Percentiles rank a stretch among this genome's conserved stretches.
phyloP scores from a whole-genome alignment of 2,797 vertebrate genomes.

The Mormyrus proboscirostris region DNA sequence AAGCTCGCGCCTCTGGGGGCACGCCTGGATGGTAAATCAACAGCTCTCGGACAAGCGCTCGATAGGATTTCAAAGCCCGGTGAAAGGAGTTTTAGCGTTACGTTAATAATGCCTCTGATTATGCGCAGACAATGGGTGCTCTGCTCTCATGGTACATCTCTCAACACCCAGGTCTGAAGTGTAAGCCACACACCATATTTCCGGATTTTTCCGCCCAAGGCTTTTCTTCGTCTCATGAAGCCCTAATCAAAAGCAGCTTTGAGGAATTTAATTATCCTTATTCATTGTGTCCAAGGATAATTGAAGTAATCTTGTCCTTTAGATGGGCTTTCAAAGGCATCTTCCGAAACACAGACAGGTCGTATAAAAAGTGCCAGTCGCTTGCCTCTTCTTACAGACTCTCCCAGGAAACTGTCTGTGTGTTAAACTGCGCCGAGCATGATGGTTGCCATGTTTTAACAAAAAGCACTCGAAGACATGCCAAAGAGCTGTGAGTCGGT shows the following conservation, averaged over 20 bases:
- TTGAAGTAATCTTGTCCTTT: slow-evolving; percentile 22
- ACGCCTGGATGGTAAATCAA: background rate
- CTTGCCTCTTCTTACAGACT: background rate
- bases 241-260: slow-evolving; percentile 24
- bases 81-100: background rate
- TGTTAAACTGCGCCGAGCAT: background rate
- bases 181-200: background rate
- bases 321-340: background rate
- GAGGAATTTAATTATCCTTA: slow-evolving; percentile 24
- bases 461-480: background rate
- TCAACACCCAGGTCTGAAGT: background rate
- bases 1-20: background rate
- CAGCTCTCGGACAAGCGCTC: background rate
- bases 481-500: background rate
- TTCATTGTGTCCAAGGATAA: slow-evolving; percentile 19
- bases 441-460: background rate
- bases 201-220: background rate
- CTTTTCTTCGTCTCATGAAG: background rate
- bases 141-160: background rate
- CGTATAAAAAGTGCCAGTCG: background rate
- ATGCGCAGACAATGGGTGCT: background rate
- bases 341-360: slow-evolving; percentile 1
- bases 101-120: slow-evolving; percentile 2
- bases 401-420: background rate
- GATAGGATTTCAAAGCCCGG: background rate